These are phyloP conservation scores for Torymus aiolomorphi DNA, from an alignment of 2,888 invertebrate species.

Conservation along the genomic window DNA sequence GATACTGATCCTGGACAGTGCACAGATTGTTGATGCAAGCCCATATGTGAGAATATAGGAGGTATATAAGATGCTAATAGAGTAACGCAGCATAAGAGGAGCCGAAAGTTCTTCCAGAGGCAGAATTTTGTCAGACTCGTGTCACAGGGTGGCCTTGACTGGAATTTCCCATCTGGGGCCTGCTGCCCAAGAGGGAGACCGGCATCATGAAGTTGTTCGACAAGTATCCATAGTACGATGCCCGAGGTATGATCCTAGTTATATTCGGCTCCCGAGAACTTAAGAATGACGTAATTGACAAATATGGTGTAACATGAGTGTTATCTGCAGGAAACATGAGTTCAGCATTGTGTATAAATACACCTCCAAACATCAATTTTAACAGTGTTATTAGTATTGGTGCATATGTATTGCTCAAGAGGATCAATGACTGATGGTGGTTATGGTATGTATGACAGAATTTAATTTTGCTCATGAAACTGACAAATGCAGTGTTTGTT, in stretches of 20 bases:
- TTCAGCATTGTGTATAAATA: slow-evolving; percentile 88
- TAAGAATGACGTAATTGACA: slow-evolving; percentile 91
- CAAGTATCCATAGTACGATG: slow-evolving; percentile 94
- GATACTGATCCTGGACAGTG: too few species aligned
- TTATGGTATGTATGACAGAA: too few species aligned
- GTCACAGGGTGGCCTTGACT: slow-evolving; percentile 67
- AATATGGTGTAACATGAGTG: slow-evolving; percentile 94
- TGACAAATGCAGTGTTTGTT: too few species aligned
- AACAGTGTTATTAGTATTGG: slow-evolving; percentile 93
- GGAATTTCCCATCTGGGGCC: slow-evolving; percentile 88
- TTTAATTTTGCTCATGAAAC: too few species aligned
- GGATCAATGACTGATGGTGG: slow-evolving; percentile 93
- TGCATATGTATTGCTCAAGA: slow-evolving; percentile 96
- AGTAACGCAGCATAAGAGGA: neutral
- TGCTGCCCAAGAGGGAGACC: slow-evolving; percentile 96
- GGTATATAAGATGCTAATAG: too few species aligned
- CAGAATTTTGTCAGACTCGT: too few species aligned
- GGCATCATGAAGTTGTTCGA: slow-evolving; percentile 90
- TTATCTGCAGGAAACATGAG: slow-evolving; percentile 96
- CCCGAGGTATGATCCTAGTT: slow-evolving; percentile 92
- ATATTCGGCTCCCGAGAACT: slow-evolving; percentile 96
- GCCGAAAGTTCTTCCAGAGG: too few species aligned
- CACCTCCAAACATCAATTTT: slow-evolving; percentile 89
- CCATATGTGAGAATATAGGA: too few species aligned
- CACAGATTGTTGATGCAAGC: too few species aligned